Evolutionary conservation across 1,140 invertebrate species (phyloP), one percentile per base, ranked within the genome.

Genomic region (Drosophila santomea): DNA sequence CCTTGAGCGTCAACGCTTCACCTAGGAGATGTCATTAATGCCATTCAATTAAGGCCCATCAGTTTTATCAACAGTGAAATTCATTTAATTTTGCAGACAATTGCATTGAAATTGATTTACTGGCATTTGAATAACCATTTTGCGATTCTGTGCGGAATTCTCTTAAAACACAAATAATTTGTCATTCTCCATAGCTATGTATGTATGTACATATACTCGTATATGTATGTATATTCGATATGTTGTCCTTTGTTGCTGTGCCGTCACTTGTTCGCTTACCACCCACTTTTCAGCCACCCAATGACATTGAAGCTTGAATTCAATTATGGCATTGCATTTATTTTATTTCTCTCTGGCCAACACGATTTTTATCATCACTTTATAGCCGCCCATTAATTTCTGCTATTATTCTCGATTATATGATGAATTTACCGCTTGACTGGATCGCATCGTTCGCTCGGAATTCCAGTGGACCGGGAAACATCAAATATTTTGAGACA

Each of bases 381-480:
- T 67, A 69, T 72, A 61, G 60, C 41, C 45, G 47, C 47, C 73
- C 54, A 80, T 84, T 68, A 79, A 78, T 84, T 72, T 63, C 72
- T 76, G 56, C 36, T 45, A 72, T 80, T 84, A 56, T 59, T 43
- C 41, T 39, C 54, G 58, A 62, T 72, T 66, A 51, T 59, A 51
- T 61, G 41, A 32, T 23, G 44, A 17, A 68, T 75, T 84, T 66
- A 4, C 64, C 52, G 56, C 69, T 39, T 60, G 23, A 43, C 56
- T 78, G 62, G 48, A 58, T 57, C 15, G 39, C 7, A 8, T 41
- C 20, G 11, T 3, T 55, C 5, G 23, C 20, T n/a, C n/a, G 4
- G 11, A 15, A 41, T 57, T n/a, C n/a, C 15, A 50, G 11, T 2
- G 14, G 17, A 17, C 3, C 14, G 10, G 4, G 5, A 38, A 45